Evolutionary conservation across 2,888 invertebrate genomes (phyloP), one percentile per base, ranked within the genome.

Genomic region (Acronicta alni): DNA sequence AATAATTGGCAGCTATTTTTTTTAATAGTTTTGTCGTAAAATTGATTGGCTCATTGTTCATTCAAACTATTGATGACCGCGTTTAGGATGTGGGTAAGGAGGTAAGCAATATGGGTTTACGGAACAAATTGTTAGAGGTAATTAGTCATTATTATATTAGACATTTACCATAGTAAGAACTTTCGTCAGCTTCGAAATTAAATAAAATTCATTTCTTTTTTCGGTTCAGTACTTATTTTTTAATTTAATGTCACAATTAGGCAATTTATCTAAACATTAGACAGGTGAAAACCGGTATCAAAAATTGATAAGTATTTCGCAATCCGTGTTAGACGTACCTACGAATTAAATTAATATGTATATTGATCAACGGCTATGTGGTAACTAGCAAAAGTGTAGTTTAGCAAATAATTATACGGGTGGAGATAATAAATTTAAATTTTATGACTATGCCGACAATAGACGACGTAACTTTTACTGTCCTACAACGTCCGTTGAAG

Each of bases 361-460:
- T 67, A 46, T 57, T 67, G 57, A 68, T 66, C 53, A 56, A 64
- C 35, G 43, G 30, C 18, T 57, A 58, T 68, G 71, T 57, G 57
- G 68, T 44, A 71, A 76, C 72, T 48, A 16, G 56, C 59, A 75
- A 62, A 74, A 55, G 49, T 57, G 62, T 65, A 64, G 59, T 67
- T 71, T 75, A 72, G 54, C 52, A 67, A 69, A 77, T 72, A 75
- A 72, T 74, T 71, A 72, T 72, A 69, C 44, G 41, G 44, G 48
- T 57, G 45, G 56, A 57, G 63, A 68, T 70, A 71, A 73, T 77
- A 75, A 67, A 77, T 67, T 57, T 73, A 57, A 59, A 65, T 66
- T 67, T 70, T 73, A 75, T 66, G 57, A 30, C 43, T 39, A 30
- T 45, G 41, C 46, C 38, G 61, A 75, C 72, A 75, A 64, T 72